phyloP scores from a whole-genome alignment of 2,113 vertebrate species.

The Spea bombifrons region DNA sequence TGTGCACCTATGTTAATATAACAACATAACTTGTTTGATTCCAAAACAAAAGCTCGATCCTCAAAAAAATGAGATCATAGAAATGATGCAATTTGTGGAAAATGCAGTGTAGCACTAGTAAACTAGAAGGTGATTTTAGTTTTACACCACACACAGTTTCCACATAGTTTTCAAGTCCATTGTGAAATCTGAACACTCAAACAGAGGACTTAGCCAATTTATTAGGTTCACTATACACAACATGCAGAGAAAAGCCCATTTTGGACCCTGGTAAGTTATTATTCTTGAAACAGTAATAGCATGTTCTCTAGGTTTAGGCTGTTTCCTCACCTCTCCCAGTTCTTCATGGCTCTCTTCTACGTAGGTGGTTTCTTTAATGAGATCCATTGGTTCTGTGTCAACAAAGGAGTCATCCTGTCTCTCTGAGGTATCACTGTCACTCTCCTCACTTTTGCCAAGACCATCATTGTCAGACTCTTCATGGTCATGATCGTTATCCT shows the following conservation, averaged over 20 bases:
- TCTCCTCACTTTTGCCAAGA: constrained; percentile 94
- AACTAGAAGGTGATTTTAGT: no score
- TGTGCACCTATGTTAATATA: not conserved
- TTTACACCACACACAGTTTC: no score
- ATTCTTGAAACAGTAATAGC: no score
- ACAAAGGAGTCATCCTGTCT: constrained; percentile 89
- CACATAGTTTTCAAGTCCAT: no score
- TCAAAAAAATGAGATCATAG: not conserved
- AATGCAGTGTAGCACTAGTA: no score
- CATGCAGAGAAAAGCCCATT: no score
- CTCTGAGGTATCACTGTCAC: constrained; percentile 92
- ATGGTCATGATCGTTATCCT: constrained; percentile 89
- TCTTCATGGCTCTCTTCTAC: constrained; percentile 88
- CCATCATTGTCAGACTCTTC: constrained; percentile 94
- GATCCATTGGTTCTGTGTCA: constrained; percentile 81
- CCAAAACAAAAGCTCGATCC: not conserved
- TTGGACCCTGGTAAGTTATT: no score
- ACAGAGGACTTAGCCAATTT: no score
- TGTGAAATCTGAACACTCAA: no score
- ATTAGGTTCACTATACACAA: no score
- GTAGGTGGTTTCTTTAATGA: constrained; percentile 83
- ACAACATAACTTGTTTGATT: not conserved
- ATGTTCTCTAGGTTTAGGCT: not conserved
- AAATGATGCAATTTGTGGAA: no score
- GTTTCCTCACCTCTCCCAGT: constrained; percentile 80